Conservation (phyloP, 2,113 vertebrate species). For the Datnioides undecimradiatus region DNA sequence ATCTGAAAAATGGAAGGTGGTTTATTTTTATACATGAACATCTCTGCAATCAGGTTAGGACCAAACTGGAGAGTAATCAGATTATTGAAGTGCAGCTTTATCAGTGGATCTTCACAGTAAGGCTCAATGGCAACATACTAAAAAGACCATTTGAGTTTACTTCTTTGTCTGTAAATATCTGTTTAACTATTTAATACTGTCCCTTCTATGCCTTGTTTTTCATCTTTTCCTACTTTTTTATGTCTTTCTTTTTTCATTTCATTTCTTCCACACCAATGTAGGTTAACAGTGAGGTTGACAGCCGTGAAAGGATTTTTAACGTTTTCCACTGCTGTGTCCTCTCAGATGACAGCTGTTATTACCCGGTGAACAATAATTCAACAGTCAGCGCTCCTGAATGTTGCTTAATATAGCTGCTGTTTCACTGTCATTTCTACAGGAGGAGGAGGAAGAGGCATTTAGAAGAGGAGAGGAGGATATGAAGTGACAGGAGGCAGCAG, state of each 20-base stretch:
- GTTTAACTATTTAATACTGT: neutral
- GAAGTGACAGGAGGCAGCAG: constrained; percentile 9
- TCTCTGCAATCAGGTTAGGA: neutral
- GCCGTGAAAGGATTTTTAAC: constrained; percentile 25
- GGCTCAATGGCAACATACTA: neutral
- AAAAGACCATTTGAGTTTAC: neutral
- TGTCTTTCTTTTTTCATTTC: neutral
- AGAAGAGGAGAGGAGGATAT: neutral
- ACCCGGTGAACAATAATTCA: constrained; percentile 52
- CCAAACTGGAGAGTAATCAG: constrained; percentile 10
- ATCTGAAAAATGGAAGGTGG: constrained; percentile 34
- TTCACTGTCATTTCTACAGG: constrained; percentile 23
- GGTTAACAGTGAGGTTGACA: constrained; percentile 45
- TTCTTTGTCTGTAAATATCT: constrained; percentile 5
- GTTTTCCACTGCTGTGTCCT: constrained; percentile 25
- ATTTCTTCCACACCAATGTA: constrained; percentile 1
- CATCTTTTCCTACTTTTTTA: neutral
- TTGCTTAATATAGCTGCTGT: constrained; percentile 63
- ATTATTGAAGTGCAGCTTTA: neutral
- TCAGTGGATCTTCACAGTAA: neutral
- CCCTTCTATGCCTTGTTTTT: neutral
- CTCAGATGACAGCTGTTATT: constrained; percentile 68
- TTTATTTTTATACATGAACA: constrained; percentile 1
- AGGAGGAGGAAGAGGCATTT: neutral
- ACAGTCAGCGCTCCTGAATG: constrained; percentile 61